phyloP scores from a whole-genome alignment of 2,888 invertebrate genomes.

The Cryptocephalus moraei region DNA sequence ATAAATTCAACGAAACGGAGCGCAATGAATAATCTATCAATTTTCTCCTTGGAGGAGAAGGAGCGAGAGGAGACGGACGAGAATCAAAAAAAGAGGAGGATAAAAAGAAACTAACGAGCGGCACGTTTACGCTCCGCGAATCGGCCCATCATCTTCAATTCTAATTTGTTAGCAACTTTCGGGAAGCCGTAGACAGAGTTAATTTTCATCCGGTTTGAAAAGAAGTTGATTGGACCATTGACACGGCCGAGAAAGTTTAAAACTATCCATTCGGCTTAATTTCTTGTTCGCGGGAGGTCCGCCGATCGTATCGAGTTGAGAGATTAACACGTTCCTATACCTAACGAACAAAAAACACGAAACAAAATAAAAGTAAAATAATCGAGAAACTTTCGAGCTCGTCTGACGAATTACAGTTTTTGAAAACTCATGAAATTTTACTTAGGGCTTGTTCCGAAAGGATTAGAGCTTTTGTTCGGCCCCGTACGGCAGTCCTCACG shows the following conservation, averaged over 20 bases:
- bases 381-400: no score
- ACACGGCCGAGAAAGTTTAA: constrained; percentile 9
- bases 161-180: constrained; percentile 9
- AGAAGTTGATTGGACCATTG: constrained; percentile 16
- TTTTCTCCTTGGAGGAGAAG: not conserved
- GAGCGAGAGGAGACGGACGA: no score
- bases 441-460: no score
- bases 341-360: no score
- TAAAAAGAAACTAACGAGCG: constrained; percentile 1
- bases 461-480: no score
- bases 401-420: no score
- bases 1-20: not conserved
- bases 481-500: no score
- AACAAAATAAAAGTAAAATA: no score
- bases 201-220: constrained; percentile 10
- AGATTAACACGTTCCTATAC: no score
- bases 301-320: no score
- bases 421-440: no score
- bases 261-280: constrained; percentile 5
- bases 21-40: constrained; percentile 4
- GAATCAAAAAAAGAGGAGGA: not conserved
- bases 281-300: not conserved
- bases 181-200: constrained; percentile 7
- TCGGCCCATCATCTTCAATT: constrained; percentile 11
- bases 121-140: constrained; percentile 1